Base-by-base conservation (phyloP, 2,797 vertebrate genomes). In the Austrolebias charrua region DNA sequence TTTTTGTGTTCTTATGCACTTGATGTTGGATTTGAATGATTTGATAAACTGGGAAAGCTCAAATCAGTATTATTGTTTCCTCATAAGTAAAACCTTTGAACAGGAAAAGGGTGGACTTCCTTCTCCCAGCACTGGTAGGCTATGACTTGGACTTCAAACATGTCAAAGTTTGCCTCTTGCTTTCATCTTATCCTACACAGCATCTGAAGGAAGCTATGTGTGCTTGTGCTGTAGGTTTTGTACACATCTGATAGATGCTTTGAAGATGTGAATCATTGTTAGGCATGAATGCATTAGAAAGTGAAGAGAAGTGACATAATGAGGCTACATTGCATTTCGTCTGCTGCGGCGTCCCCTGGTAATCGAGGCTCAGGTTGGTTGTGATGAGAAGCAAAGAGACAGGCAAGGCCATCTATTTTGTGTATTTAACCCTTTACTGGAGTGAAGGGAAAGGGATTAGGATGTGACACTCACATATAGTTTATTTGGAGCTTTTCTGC, bases 221-320 rank as follows among this genome's bases (percentile, higher is more conserved):
- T 40, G 61, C 61, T 53, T 60, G 69, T 20, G 47, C 42, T 66
- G 55, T 50, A 73, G 72, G 71, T 80, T 33, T 58, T 66, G 58
- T 40, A 52, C 51, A 60, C 51, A 69, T 79, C 45, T 63, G 61
- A 71, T 51, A 28, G 33, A 28, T 44, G 49, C 33, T 70, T 24
- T 28, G 52, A 69, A 53, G 55, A n/a, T 31, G 40, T 29, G 46
- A 62, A 71, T 75, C 66, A 59, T 33, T 60, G 50, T 75, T 53
- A 53, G 60, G 42, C 65, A 55, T 71, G 67, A 82, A 75, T 73
- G 56, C 63, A 66, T 79, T 63, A 71, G 5, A 31, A 52, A 12
- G 29, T 68, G 78, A 77, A 14, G 40, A 64, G 75, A 84, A 78
- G 82, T 84, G 81, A 86, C 85, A 82, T 80, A 87, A 88, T 84